Percentiles rank a stretch among this genome's conserved stretches.
These are phyloP conservation scores for Agonopterix subpropinquella DNA, from an alignment of 2,888 invertebrate species.

Conservation along the genomic window DNA sequence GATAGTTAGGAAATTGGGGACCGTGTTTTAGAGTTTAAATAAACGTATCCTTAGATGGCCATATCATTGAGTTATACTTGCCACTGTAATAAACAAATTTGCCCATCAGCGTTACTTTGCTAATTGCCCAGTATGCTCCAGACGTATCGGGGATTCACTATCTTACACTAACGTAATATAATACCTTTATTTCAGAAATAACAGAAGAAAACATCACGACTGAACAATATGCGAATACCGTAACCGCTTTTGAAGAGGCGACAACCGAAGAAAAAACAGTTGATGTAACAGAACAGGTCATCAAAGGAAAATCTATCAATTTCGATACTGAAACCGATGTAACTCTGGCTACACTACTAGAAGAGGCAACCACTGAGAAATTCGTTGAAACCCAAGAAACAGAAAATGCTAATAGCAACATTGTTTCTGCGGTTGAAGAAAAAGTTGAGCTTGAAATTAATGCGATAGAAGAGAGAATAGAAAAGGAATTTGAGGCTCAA, in stretches of 20 bases:
- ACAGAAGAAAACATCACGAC: no score
- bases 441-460: constrained; percentile 10
- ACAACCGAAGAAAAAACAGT: constrained; percentile 14
- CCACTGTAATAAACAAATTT: no score
- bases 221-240: no score
- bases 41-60: no score
- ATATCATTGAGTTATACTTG: no score
- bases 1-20: no score
- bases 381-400: constrained; percentile 12
- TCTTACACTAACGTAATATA: no score
- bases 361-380: constrained; percentile 10
- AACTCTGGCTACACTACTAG: constrained; percentile 6
- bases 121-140: no score
- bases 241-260: background rate
- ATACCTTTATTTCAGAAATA: no score
- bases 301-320: constrained; percentile 10
- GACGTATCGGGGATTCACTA: no score
- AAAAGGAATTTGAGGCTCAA: background rate
- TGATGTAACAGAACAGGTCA: constrained; percentile 14
- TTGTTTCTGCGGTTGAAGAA: constrained; percentile 13
- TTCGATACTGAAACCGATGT: constrained; percentile 10
- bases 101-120: no score
- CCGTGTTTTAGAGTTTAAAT: no score
- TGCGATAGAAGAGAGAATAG: constrained; percentile 10
- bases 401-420: constrained; percentile 13